Base-by-base conservation (phyloP, 2,113 vertebrate genomes). In the Camelus bactrianus region DNA sequence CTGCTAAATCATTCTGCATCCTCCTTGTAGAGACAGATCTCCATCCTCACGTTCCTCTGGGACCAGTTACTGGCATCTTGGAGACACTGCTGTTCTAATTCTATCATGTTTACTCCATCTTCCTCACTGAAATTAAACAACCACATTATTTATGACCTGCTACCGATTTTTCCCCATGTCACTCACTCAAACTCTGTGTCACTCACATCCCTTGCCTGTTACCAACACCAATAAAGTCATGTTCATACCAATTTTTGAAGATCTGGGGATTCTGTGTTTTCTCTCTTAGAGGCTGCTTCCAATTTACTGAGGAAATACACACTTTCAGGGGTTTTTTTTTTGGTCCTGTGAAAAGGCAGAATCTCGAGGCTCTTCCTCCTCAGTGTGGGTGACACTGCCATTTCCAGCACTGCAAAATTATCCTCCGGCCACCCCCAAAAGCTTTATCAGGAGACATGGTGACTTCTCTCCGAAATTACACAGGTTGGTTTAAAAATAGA, bases 401-500 rank as follows among this genome's bases (percentile, higher is more conserved):
- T 97, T 97, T 93, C 89, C 89, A 96, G 93, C 28, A 24, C 54
- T 0, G 58, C 67, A 83, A 89, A 94, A 22, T 26, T 84, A 58
- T 54, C 87, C 72, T 88, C 60, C 13, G 69, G 85, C 94, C 56
- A 5, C 96, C 96, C 60, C 93, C 89, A 64, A 75, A 94, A 87
- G 82, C 92, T 95, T 95, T 86, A 82, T 73, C 73, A 67, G 82
- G 86, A 89, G 82, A 86, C 50, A 11, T 13, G 73, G 92, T 89
- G 89, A 96, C 77, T 97, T 93, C 65, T 93, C 90, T 93, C 67
- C 77, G 62, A 79, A 96, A 97, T 96, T 91, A 93, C 91, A 91
- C 92, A 94, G 95, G 96, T 97, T 35, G 95, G 32, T 77, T 97
- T 97, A 96, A 93, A 98, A 97, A 98, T 96, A 97, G 94, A 89